phyloP scores from a whole-genome alignment of 2,888 invertebrate genomes.

The Drosophila neoperkinsi region DNA sequence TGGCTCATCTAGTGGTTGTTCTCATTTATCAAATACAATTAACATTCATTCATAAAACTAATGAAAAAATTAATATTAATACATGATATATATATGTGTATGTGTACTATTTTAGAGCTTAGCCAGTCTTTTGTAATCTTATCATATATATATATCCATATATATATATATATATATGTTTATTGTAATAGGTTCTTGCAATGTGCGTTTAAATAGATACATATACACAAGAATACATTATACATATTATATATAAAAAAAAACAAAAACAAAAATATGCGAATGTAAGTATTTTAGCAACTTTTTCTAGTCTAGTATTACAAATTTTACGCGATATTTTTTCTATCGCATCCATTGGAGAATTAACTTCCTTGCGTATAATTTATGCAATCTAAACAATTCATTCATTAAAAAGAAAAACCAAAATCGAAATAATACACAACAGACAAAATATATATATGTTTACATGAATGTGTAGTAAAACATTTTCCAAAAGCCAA shows the following conservation, averaged over 20 bases:
- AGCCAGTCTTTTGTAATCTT: slow-evolving; percentile 65
- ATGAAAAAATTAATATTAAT: slow-evolving; percentile 7
- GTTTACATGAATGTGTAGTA: slow-evolving; percentile 56
- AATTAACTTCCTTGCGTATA: slow-evolving; percentile 51
- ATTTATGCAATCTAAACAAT: slow-evolving; percentile 40
- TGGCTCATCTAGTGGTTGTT: slow-evolving; percentile 54
- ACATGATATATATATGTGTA: slow-evolving; percentile 29
- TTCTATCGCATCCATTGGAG: slow-evolving; percentile 46
- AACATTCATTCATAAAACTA: slow-evolving; percentile 28
- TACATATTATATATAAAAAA: slow-evolving; percentile 35
- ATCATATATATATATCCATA: slow-evolving; percentile 35
- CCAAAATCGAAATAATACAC: not conserved
- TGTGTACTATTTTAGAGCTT: slow-evolving; percentile 65
- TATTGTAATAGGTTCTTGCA: slow-evolving; percentile 39
- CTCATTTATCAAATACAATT: slow-evolving; percentile 12
- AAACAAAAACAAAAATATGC: slow-evolving; percentile 33
- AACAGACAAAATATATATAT: slow-evolving; percentile 16
- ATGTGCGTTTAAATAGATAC: slow-evolving; percentile 54
- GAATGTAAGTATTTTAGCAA: slow-evolving; percentile 65
- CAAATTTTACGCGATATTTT: slow-evolving; percentile 57
- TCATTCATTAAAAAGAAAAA: slow-evolving; percentile 1
- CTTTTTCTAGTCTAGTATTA: slow-evolving; percentile 73
- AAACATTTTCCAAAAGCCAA: slow-evolving; percentile 51
- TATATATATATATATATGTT: slow-evolving; percentile 30
- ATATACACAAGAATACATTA: slow-evolving; percentile 36